Conservation (phyloP, 2,113 vertebrate species). For the Petrocephalus zakoni region DNA sequence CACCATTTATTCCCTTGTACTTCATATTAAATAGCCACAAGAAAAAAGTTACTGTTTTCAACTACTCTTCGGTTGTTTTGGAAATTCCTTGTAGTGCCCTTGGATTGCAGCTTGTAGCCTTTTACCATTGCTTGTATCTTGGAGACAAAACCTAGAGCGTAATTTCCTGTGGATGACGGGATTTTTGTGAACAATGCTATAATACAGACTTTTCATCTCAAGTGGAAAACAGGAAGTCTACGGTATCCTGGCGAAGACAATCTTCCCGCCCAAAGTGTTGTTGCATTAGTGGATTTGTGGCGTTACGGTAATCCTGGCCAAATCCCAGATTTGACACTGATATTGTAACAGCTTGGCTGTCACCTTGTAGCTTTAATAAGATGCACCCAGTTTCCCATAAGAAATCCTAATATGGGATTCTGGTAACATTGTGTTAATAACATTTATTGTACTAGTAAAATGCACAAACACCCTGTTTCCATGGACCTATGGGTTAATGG, state of each 20-base stretch:
- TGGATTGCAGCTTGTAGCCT: not conserved
- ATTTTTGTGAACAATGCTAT: constrained; percentile 7
- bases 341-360: not conserved
- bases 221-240: constrained; percentile 6
- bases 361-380: not conserved
- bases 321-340: not conserved
- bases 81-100: not conserved
- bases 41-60: not conserved
- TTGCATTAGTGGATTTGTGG: not conserved
- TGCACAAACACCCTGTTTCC: not conserved
- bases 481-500: not conserved
- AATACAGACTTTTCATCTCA: not conserved
- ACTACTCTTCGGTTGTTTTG: not conserved
- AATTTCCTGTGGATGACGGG: not conserved
- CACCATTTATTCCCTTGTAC: not conserved
- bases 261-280: not conserved
- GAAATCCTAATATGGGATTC: not conserved
- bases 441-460: not conserved
- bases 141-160: not conserved
- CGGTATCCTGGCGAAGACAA: constrained; percentile 2
- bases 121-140: not conserved
- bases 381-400: not conserved
- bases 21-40: not conserved
- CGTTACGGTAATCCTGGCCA: not conserved
- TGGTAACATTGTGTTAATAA: not conserved